Conservation (phyloP, 30 jellyfish, hydroid and myxozoan species). For the Nemopilema nomurai region DNA sequence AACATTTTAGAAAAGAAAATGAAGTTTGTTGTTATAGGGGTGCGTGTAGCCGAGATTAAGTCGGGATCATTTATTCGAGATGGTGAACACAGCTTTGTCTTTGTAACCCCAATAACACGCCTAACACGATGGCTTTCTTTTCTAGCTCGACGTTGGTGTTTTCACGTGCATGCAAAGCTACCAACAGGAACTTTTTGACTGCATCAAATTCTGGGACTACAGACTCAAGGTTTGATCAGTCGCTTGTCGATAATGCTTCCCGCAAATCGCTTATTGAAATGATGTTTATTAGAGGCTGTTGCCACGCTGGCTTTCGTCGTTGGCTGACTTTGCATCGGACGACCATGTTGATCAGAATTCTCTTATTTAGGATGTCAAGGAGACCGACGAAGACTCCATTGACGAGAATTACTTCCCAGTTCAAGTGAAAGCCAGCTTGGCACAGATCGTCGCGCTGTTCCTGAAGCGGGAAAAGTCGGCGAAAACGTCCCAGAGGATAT, state of each 20-base stretch:
- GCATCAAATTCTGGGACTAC: conserved; percentile 67
- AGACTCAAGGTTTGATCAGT: conserved; percentile 77
- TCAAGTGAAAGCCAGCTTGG: conserved; percentile 59
- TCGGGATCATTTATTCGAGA: too few relatives aligned
- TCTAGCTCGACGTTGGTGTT: conserved; percentile 29
- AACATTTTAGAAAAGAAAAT: too few relatives aligned
- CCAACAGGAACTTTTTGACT: conserved; percentile 64
- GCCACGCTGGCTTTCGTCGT: too few relatives aligned
- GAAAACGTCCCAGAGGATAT: conserved; percentile 49
- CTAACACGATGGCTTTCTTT: background rate
- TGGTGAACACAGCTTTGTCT: too few relatives aligned
- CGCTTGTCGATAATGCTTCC: too few relatives aligned
- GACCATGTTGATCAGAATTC: background rate
- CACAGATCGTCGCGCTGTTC: conserved; percentile 58
- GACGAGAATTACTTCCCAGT: conserved; percentile 48
- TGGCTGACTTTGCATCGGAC: too few relatives aligned
- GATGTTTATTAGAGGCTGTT: too few relatives aligned
- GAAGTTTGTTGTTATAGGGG: too few relatives aligned
- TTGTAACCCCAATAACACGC: background rate
- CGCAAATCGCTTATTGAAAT: too few relatives aligned
- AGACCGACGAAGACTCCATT: conserved; percentile 41
- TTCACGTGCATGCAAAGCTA: conserved; percentile 33
- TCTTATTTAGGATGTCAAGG: conserved; percentile 66
- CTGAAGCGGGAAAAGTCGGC: conserved; percentile 25
- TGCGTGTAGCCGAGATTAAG: too few relatives aligned